Evolutionary conservation across 2,113 vertebrate species (phyloP).

Genomic region (Pungitius pungitius): DNA sequence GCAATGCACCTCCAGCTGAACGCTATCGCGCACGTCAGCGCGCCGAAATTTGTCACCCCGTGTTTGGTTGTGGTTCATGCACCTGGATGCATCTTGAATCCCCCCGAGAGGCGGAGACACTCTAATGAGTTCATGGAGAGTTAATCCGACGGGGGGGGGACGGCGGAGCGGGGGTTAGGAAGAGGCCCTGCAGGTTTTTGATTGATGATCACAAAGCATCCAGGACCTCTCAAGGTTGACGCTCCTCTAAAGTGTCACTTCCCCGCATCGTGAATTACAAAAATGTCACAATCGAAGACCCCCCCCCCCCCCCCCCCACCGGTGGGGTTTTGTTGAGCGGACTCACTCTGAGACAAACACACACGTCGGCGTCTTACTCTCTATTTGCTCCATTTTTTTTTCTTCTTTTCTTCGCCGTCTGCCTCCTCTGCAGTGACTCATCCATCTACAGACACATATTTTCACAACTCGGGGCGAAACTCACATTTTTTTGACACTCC

Average conservation of each 20-base stretch:
- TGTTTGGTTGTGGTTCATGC: background rate
- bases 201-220: conserved; percentile 11
- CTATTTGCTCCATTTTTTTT: conserved; percentile 46
- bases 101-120: background rate
- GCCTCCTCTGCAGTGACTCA: conserved; percentile 65
- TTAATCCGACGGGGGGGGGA: conserved; percentile 1
- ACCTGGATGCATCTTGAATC: background rate
- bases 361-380: conserved; percentile 25
- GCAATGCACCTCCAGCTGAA: background rate
- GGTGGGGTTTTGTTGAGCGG: conserved; percentile 28
- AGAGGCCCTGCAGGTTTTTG: background rate
- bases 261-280: conserved; percentile 20
- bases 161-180: background rate
- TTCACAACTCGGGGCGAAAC: conserved; percentile 47
- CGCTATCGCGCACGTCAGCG: background rate
- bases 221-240: background rate
- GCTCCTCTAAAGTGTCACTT: conserved; percentile 27
- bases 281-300: conserved; percentile 39
- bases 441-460: conserved; percentile 55
- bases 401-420: conserved; percentile 25
- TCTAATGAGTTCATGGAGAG: conserved; percentile 7
- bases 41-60: too few relatives aligned
- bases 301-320: too few relatives aligned
- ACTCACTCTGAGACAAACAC: conserved; percentile 51
- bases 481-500: conserved; percentile 56